Evolutionary conservation across 2,888 invertebrate genomes (phyloP).

Genomic region (Rhagonycha fulva): DNA sequence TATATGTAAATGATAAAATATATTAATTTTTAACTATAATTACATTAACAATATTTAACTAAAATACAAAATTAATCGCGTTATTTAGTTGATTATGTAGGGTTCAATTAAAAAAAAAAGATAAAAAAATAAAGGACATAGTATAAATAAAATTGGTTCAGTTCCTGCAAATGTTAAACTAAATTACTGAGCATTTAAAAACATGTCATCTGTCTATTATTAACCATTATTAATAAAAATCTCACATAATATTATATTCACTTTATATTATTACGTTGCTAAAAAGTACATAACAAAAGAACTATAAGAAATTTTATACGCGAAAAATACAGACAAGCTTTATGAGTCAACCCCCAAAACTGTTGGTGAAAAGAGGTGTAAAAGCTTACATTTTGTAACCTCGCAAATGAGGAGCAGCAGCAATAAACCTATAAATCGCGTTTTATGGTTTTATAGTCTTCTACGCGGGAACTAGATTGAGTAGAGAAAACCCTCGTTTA

Average conservation of each 20-base stretch:
- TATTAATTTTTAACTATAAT: too few species aligned
- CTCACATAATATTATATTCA: neutral
- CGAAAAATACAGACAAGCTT: conserved; percentile 37
- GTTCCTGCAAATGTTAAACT: too few species aligned
- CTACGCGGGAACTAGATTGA: conserved; percentile 46
- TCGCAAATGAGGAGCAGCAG: conserved; percentile 45
- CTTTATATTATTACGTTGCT: neutral
- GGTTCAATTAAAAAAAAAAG: too few species aligned
- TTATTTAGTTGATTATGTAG: too few species aligned
- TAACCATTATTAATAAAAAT: neutral
- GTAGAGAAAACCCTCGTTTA: conserved; percentile 43
- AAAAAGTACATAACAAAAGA: neutral
- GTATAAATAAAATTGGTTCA: too few species aligned
- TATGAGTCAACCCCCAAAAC: conserved; percentile 38
- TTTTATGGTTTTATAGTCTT: conserved; percentile 52
- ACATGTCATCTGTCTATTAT: neutral
- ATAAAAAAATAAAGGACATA: too few species aligned
- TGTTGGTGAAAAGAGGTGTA: conserved; percentile 39
- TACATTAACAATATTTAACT: too few species aligned
- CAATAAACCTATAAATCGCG: conserved; percentile 55
- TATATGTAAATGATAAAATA: too few species aligned
- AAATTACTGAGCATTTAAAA: too few species aligned
- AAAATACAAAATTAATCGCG: too few species aligned
- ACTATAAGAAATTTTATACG: conserved; percentile 32
- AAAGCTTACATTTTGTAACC: conserved; percentile 43